Evolutionary conservation across 2,888 invertebrate species (phyloP).

Genomic region (Cosmia pyralina): DNA sequence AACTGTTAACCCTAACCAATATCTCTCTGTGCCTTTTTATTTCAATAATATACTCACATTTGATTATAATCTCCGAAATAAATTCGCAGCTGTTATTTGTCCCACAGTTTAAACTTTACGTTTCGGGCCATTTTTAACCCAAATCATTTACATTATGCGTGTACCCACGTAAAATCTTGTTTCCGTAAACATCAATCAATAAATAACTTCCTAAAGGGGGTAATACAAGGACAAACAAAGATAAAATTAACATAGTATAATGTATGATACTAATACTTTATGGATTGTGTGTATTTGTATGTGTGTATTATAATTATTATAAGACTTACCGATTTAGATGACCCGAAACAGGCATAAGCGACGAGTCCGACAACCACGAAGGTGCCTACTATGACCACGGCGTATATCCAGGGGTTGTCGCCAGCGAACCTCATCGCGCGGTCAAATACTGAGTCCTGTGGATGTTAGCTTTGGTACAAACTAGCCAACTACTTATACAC

Average conservation of each 20-base stretch:
- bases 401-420: slow-evolving; percentile 97
- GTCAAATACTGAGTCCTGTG: slow-evolving; percentile 94
- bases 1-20: not conserved
- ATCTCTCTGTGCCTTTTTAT: not conserved
- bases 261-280: not conserved
- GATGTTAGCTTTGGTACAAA: slow-evolving; percentile 61
- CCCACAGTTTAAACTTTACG: not conserved
- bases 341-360: slow-evolving; percentile 95
- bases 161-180: not conserved
- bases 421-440: slow-evolving; percentile 94
- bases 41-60: not conserved
- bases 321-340: slow-evolving; percentile 86
- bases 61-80: not conserved
- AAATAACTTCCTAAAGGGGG: not conserved
- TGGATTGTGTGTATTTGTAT: not conserved
- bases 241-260: not conserved
- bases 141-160: not conserved
- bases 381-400: slow-evolving; percentile 94
- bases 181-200: not conserved
- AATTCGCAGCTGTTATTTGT: not conserved
- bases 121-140: too few species aligned
- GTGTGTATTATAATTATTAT: not conserved
- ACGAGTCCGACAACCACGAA: slow-evolving; percentile 94
- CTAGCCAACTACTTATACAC: slow-evolving; percentile 49
- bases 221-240: not conserved